phyloP scores from a whole-genome alignment of 2,797 vertebrate genomes.

The Coregonus suidteri region DNA sequence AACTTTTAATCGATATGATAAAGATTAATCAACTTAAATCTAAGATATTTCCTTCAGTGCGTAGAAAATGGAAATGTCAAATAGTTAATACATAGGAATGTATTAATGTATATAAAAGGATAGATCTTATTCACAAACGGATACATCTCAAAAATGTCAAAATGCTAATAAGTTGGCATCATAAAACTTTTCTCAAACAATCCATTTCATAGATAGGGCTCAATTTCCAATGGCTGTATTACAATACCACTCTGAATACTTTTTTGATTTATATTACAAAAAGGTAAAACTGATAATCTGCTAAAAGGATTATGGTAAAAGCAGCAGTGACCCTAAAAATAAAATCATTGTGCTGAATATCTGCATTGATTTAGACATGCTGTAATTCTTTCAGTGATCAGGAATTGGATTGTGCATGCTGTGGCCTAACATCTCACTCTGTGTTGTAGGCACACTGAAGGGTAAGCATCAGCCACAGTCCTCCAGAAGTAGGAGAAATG shows the following conservation, averaged over 20 bases:
- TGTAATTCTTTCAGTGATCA: not conserved
- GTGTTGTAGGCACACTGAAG: constrained; percentile 10
- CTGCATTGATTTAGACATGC: not conserved
- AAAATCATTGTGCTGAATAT: not conserved
- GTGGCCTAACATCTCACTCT: not conserved
- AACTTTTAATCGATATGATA: not conserved
- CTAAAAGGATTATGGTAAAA: not conserved
- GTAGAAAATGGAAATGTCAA: not conserved
- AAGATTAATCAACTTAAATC: not conserved
- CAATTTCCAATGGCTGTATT: too few species aligned
- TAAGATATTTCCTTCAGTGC: not conserved
- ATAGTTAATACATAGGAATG: not conserved
- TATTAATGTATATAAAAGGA: constrained; percentile 6
- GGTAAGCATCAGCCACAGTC: not conserved
- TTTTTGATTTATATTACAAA: not conserved
- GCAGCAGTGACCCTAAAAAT: not conserved
- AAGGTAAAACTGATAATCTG: not conserved
- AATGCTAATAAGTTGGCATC: not conserved
- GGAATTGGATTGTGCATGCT: not conserved
- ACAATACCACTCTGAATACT: not conserved
- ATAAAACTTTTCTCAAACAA: not conserved
- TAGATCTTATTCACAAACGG: not conserved
- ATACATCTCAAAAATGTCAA: not conserved
- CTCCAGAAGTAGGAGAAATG: not conserved
- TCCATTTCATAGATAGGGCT: not conserved